Evolutionary conservation across 2,888 invertebrate genomes (phyloP).

Genomic region (Oxycera nigricornis): DNA sequence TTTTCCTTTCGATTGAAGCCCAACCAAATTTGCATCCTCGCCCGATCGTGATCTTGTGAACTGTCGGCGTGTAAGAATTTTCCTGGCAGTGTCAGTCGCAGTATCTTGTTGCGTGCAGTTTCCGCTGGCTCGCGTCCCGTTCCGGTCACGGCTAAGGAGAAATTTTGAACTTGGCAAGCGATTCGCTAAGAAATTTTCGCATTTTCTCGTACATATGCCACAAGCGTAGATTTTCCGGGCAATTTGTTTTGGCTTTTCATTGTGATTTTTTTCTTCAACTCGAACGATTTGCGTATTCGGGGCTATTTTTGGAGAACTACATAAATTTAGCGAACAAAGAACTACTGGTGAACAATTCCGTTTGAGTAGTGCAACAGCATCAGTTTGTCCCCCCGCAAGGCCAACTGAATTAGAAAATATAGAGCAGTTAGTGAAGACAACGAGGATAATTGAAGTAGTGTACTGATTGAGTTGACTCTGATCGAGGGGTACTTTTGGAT

Average conservation of each 20-base stretch:
- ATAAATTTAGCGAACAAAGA: background rate
- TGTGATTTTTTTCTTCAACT: background rate
- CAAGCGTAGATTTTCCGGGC: background rate
- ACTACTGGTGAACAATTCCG: background rate
- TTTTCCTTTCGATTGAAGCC: constrained; percentile 35
- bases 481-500: background rate
- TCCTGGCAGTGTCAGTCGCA: constrained; percentile 1
- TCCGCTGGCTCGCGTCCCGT: background rate
- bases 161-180: constrained; percentile 42
- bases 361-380: background rate
- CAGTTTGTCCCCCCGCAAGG: background rate
- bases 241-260: background rate
- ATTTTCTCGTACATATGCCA: background rate
- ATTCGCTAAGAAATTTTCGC: background rate
- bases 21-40: constrained; percentile 36
- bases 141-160: constrained; percentile 47
- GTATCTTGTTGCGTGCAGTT: constrained; percentile 25
- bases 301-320: constrained; percentile 4
- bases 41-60: constrained; percentile 30
- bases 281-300: background rate
- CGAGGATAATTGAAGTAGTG: background rate
- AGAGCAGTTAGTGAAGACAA: background rate
- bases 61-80: background rate
- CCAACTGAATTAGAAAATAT: background rate
- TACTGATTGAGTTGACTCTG: background rate